Percentiles rank a stretch among this genome's conserved stretches.
These are phyloP conservation scores for Adelges cooleyi DNA, from an alignment of 1,140 invertebrate genomes.

Conservation along the genomic window DNA sequence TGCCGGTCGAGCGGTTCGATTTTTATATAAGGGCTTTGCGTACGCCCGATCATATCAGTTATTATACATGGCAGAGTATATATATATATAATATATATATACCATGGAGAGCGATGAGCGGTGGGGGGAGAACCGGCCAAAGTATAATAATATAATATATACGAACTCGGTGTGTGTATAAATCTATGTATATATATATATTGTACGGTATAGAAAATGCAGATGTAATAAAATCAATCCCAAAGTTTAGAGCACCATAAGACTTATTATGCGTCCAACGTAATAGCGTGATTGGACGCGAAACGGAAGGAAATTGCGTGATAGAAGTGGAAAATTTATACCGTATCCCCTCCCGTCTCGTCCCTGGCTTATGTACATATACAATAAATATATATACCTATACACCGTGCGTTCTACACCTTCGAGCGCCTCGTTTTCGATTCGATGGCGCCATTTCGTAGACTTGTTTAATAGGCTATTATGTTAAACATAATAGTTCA, in stretches of 20 bases:
- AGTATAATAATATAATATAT: neutral
- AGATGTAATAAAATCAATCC: slow-evolving; percentile 29
- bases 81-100: neutral
- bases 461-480: no score
- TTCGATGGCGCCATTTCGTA: slow-evolving; percentile 16
- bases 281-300: slow-evolving; percentile 27
- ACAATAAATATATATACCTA: neutral
- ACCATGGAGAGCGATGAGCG: neutral
- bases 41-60: slow-evolving; percentile 19
- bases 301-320: slow-evolving; percentile 28
- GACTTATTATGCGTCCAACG: slow-evolving; percentile 28
- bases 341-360: neutral
- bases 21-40: slow-evolving; percentile 13
- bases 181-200: no score
- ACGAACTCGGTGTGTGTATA: neutral
- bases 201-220: neutral
- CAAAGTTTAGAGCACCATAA: slow-evolving; percentile 16
- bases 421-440: slow-evolving; percentile 2
- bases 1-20: slow-evolving; percentile 25
- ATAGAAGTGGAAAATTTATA: slow-evolving; percentile 28
- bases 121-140: no score
- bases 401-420: neutral
- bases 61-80: neutral
- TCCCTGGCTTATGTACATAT: neutral
- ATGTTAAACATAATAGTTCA: no score